Percentiles rank a stretch among this genome's conserved stretches.
These are phyloP conservation scores for Aphaenogaster ashmeadi DNA, from an alignment of 1,140 invertebrate genomes.

Conservation along the genomic window DNA sequence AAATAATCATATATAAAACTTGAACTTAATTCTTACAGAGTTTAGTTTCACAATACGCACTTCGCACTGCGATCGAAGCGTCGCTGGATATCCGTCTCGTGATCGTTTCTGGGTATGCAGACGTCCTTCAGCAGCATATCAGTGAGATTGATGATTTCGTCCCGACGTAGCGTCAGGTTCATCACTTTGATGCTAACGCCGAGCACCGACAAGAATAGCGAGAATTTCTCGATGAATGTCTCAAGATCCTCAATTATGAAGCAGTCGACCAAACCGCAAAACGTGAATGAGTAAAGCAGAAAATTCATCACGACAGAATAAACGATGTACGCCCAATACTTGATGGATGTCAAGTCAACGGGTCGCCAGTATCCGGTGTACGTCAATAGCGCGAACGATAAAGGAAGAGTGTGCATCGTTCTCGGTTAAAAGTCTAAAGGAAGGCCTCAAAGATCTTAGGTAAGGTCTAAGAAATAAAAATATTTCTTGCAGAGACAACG, in stretches of 20 bases:
- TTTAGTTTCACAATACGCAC: slow-evolving; percentile 28
- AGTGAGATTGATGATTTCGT: slow-evolving; percentile 51
- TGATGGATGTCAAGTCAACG: neutral
- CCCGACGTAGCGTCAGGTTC: slow-evolving; percentile 54
- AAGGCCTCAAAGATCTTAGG: neutral
- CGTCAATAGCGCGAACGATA: slow-evolving; percentile 63
- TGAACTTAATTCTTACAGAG: neutral
- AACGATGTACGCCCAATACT: slow-evolving; percentile 53
- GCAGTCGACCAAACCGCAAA: slow-evolving; percentile 57
- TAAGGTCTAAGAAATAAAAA: slow-evolving; percentile 3
- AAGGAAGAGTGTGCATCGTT: slow-evolving; percentile 64
- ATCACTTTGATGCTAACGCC: slow-evolving; percentile 66
- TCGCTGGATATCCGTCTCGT: slow-evolving; percentile 59
- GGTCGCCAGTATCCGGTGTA: slow-evolving; percentile 69
- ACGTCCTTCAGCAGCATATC: slow-evolving; percentile 38
- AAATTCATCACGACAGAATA: slow-evolving; percentile 61
- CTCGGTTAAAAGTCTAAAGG: neutral
- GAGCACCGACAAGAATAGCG: slow-evolving; percentile 60
- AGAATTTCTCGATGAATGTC: slow-evolving; percentile 63
- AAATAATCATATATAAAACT: neutral
- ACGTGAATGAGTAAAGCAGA: slow-evolving; percentile 32
- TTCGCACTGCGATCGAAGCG: slow-evolving; percentile 43
- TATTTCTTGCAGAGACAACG: neutral
- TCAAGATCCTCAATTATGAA: slow-evolving; percentile 48
- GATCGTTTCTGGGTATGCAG: slow-evolving; percentile 52